Base-by-base conservation (phyloP, 1,140 invertebrate species). In the Orchesella cincta region DNA sequence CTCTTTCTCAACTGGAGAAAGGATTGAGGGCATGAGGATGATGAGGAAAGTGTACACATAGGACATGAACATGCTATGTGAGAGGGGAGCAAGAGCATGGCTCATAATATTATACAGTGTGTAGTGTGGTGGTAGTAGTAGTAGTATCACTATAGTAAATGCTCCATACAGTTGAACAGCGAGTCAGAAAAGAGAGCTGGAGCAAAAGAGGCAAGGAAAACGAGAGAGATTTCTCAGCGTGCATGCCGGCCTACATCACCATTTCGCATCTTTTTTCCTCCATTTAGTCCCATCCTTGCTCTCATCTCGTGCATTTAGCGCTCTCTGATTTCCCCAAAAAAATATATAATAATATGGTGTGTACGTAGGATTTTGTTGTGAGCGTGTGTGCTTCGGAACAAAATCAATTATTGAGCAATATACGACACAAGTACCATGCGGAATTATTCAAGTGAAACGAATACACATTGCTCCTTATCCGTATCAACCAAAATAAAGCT, bases 281-380 rank as follows among this genome's bases (percentile, higher is more conserved):
- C 54, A 77, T 77, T 77, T 77, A 77, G 76, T 77, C 76, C 71
- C 51, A 54, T 73, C 46, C 76, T 76, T 29, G 51, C 76, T 77
- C 35, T 39, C 76, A 71, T 73, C 71, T 77, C 70, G 76, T 77
- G 76, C 76, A 77, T 73, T 77, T 77, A 73, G 73, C 70, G 76
- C 76, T 77, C 76, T 77, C 76, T 77, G 46, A 73, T 77, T 77
- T 73, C 39, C 76, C 76, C 71, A 57, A 54, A 62, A 33, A 73
- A 77, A 72, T 77, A 57, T 57, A 57, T 16, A 16, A 57, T 57
- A 71, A 71, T 76, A 36, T 46, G 23, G 46, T 52, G 64, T 76
- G 33, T 64, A 64, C 67, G 33, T 34, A 57, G 14, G 8, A n/a
- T n/a, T n/a, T n/a, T n/a, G n/a, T n/a, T n/a, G n/a, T n/a, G n/a